Evolutionary conservation across 2,888 invertebrate species (phyloP).

Genomic region (Plebejus melissa): DNA sequence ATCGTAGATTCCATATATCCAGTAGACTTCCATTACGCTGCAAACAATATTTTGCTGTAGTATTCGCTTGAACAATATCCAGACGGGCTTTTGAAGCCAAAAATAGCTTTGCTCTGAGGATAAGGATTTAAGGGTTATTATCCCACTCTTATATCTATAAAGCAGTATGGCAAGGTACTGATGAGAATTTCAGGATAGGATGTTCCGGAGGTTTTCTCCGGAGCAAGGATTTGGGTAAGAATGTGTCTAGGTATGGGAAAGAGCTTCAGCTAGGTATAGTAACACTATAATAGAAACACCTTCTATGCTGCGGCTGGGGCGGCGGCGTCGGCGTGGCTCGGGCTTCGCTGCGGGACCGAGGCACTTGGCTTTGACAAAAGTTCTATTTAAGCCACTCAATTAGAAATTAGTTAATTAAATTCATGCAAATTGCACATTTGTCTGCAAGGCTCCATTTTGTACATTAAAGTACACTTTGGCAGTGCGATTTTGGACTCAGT

Average conservation of each 20-base stretch:
- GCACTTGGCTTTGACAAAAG: slow-evolving; percentile 26
- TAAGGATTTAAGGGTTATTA: background rate
- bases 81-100: background rate
- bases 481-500: background rate
- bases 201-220: background rate
- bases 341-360: slow-evolving; percentile 5
- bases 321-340: slow-evolving; percentile 12
- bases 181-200: background rate
- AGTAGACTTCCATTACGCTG: slow-evolving; percentile 12
- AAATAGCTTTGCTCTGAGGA: slow-evolving; percentile 7
- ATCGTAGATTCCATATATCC: background rate
- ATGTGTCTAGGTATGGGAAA: background rate
- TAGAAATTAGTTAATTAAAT: slow-evolving; percentile 15
- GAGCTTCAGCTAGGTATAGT: slow-evolving; percentile 10
- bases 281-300: slow-evolving; percentile 28
- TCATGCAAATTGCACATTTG: slow-evolving; percentile 20
- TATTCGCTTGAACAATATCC: background rate
- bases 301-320: slow-evolving; percentile 24
- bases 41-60: background rate
- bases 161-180: background rate
- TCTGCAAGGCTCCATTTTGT: background rate
- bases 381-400: slow-evolving; percentile 24
- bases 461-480: background rate
- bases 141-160: background rate
- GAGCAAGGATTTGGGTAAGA: background rate